Base-by-base conservation (phyloP, 1,140 invertebrate genomes). In the Dendroctonus ponderosae region DNA sequence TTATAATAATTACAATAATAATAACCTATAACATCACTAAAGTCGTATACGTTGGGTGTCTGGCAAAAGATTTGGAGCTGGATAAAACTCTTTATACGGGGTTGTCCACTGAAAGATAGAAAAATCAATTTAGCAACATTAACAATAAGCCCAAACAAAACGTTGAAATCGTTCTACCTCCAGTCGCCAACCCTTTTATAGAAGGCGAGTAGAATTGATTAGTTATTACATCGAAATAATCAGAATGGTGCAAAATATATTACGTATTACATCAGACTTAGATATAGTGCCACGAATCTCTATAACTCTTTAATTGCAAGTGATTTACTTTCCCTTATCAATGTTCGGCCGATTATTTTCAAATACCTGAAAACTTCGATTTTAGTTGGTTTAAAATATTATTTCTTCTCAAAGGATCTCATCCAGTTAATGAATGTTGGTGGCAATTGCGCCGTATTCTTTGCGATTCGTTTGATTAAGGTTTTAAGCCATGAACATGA, bases 1-100 rank as follows among this genome's bases (percentile, higher is more conserved):
- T 70, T 67, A 66, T 66, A 70, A 69, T 68, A 72, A 68, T 74
- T 61, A 67, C 44, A 69, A 72, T 72, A 70, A 68, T 65, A 74
- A 74, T 74, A 75, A 71, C 71, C 72, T 71, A 68, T 73, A 75
- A 72, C 74, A 73, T 75, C 74, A 75, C 74, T 75, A 74, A 74
- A 71, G 64, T 75, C 74, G 74, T 75, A 75, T 75, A 75, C 74
- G 67, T 73, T 63, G 68, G 66, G 71, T 71, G 62, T 67, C 52
- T 65, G 68, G 50, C 62, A 53, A 37, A 51, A 53, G 60, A 69
- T 41, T 41, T 15, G 50, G 52, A 62, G 48, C 15, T 12, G 64
- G 48, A 67, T 50, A 62, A 67, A 56, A 41, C 51, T 40, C 39
- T 41, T 11, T n/a, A 26, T 46, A 2, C 37, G 37, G 51, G 14